These are phyloP conservation scores for Coenonympha arcania DNA, from an alignment of 2,888 invertebrate species.

Conservation along the genomic window DNA sequence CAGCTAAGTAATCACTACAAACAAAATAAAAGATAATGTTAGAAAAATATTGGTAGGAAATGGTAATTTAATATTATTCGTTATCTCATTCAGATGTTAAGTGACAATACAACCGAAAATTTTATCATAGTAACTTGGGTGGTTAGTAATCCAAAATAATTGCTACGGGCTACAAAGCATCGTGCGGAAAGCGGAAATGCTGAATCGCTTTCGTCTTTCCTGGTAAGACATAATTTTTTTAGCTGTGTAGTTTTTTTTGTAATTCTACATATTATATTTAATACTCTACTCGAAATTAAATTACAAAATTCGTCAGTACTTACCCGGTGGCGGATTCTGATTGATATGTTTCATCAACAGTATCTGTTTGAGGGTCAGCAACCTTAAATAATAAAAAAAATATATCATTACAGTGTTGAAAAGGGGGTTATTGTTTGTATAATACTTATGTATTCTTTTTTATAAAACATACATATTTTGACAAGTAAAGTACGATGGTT, in stretches of 20 bases:
- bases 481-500: neutral
- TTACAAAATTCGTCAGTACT: conserved; percentile 8
- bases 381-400: conserved; percentile 28
- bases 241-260: too few species aligned
- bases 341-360: conserved; percentile 53
- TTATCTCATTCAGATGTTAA: too few species aligned
- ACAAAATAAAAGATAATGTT: neutral
- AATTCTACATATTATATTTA: too few species aligned
- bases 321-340: conserved; percentile 59
- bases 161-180: too few species aligned
- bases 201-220: too few species aligned
- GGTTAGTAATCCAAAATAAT: too few species aligned
- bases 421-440: too few species aligned
- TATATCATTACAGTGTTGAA: neutral
- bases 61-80: neutral
- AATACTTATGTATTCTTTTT: too few species aligned
- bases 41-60: neutral
- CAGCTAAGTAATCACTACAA: conserved; percentile 57
- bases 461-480: too few species aligned
- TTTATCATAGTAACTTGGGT: neutral
- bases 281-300: neutral
- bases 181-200: too few species aligned
- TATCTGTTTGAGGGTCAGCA: conserved; percentile 36
- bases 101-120: too few species aligned
- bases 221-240: too few species aligned